Base-by-base conservation (phyloP, 2,888 invertebrate species). In the Drosophila putrida region DNA sequence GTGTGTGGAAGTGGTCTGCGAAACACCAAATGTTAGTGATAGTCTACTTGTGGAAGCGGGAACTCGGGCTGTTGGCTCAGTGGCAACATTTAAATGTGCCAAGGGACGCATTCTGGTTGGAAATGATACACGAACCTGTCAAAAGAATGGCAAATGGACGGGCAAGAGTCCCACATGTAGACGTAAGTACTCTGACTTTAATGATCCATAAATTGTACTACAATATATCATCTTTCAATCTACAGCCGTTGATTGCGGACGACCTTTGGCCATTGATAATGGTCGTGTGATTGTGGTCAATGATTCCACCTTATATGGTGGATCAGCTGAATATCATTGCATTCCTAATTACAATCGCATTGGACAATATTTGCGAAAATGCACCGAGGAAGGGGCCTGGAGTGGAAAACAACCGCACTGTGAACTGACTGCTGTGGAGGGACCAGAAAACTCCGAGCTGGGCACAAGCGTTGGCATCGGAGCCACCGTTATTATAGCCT, bases 291-390 rank as follows among this genome's bases (percentile, higher is more conserved):
- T 97, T 80, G 95, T 97, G 36, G 95, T 97, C 64, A 98, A 98
- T 90, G 95, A 96, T 51, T 96, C 97, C 0, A 97, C 97, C 0
- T 93, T 95, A 0, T 98, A 96, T 91, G 96, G 96, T 33, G 96
- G 97, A 58, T 95, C 96, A 0, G 95, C 97, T 0, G 98, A 98
- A 90, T 98, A 98, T 91, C 97, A 97, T 90, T 98, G 98, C 90
- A 92, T 97, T 62, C 97, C 97, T 3, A 96, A 96, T 83, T 97
- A 94, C 93, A 96, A 96, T 89, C 94, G 97, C 9, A 95, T 95
- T 0, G 98, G 98, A 0, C 96, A 96, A 0, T 96, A 96, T 91
- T 92, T 97, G 20, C 94, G 98, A 66, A 96, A 96, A 90, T 98
- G 98, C 90, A 93, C 95, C 92, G 97, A 97, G 61, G 96, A 96